Percentiles rank a stretch among this genome's conserved stretches.
Conservation (phyloP, 2,888 invertebrate species). For the Platynereis dumerilii region DNA sequence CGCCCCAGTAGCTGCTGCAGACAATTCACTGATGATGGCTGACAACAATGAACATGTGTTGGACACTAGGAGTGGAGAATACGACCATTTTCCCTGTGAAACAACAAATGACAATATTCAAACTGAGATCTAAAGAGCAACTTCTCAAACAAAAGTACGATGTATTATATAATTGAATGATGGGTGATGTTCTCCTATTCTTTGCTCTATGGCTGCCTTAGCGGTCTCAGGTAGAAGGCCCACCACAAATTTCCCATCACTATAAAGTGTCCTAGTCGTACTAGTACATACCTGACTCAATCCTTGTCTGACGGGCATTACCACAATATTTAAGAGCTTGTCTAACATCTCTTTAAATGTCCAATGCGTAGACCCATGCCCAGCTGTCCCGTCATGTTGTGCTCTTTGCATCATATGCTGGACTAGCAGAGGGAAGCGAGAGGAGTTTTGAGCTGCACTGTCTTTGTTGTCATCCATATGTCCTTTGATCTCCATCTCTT, state of each 20-base stretch:
- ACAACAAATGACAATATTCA: too few species aligned
- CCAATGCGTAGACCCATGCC: slow-evolving; percentile 64
- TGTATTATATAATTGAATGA: too few species aligned
- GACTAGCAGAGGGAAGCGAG: slow-evolving; percentile 34
- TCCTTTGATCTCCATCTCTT: slow-evolving; percentile 51
- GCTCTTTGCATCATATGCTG: slow-evolving; percentile 36
- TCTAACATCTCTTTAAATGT: slow-evolving; percentile 83
- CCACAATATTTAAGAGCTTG: slow-evolving; percentile 79
- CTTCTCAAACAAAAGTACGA: too few species aligned
- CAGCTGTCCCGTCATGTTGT: slow-evolving; percentile 49
- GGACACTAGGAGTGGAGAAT: slow-evolving; percentile 65
- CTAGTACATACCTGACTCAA: slow-evolving; percentile 54
- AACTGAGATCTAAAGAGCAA: too few species aligned
- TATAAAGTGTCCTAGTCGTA: too few species aligned
- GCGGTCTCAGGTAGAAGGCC: too few species aligned
- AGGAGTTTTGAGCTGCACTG: slow-evolving; percentile 62
- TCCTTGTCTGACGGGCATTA: slow-evolving; percentile 75
- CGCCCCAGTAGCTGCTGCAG: slow-evolving; percentile 75
- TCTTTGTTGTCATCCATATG: slow-evolving; percentile 59
- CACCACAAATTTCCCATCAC: too few species aligned
- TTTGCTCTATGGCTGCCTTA: too few species aligned
- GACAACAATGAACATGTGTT: slow-evolving; percentile 70
- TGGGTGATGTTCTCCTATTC: too few species aligned
- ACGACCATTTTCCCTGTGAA: slow-evolving; percentile 48
- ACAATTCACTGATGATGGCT: slow-evolving; percentile 85